phyloP scores from a whole-genome alignment of 2,888 invertebrate genomes.

The Drosophila quinaria region DNA sequence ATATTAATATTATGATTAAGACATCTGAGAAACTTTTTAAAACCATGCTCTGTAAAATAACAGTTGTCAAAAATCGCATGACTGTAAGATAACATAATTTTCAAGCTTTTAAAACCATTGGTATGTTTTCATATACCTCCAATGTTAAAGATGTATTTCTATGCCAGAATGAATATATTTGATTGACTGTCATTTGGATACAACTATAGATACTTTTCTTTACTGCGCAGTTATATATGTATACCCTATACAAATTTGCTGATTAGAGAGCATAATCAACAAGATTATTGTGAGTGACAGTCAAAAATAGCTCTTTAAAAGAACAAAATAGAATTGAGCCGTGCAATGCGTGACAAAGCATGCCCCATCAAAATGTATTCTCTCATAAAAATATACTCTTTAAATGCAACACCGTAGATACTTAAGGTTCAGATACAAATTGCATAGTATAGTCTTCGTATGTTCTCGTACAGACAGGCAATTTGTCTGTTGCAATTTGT shows the following conservation, averaged over 20 bases:
- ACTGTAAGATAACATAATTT: background rate
- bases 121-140: background rate
- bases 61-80: background rate
- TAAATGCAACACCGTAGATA: background rate
- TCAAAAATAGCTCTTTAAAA: slow-evolving; percentile 12
- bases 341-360: slow-evolving; percentile 17
- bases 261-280: slow-evolving; percentile 7
- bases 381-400: slow-evolving; percentile 4
- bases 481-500: slow-evolving; percentile 23
- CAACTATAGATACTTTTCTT: background rate
- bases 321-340: slow-evolving; percentile 7
- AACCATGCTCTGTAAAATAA: background rate
- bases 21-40: background rate
- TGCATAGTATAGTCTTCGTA: background rate
- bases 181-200: background rate
- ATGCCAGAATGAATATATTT: background rate
- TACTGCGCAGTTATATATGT: background rate
- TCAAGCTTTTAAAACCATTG: background rate
- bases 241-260: slow-evolving; percentile 7
- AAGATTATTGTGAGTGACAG: slow-evolving; percentile 20
- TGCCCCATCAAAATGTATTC: background rate
- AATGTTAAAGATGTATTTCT: background rate
- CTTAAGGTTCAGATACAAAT: slow-evolving; percentile 1
- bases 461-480: slow-evolving; percentile 15
- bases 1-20: background rate